A percentile compares a stretch with the other conserved stretches of the same genome.
Conservation (phyloP, 2,797 vertebrate species). For the Chaunax sp. region DNA sequence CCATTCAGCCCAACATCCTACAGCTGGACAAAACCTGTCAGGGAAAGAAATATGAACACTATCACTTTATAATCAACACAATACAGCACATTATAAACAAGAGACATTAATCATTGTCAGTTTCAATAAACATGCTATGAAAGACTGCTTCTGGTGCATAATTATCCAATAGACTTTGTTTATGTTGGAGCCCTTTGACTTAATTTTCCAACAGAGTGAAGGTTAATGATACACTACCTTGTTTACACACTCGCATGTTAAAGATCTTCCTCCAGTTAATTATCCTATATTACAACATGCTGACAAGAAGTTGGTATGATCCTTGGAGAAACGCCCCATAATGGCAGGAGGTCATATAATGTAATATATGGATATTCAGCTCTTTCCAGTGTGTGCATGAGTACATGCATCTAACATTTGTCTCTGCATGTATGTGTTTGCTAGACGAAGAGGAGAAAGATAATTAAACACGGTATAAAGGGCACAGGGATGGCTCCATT, state of each 20-base stretch:
- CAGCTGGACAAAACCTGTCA: constrained; percentile 38
- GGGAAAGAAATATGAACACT: constrained; percentile 26
- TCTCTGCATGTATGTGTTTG: constrained; percentile 34
- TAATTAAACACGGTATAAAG: constrained; percentile 66
- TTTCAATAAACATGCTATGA: constrained; percentile 24
- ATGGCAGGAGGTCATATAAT: constrained; percentile 17
- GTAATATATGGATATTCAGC: background rate
- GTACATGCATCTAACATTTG: constrained; percentile 34
- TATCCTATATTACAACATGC: constrained; percentile 1
- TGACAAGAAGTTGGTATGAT: constrained; percentile 3
- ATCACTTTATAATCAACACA: constrained; percentile 43
- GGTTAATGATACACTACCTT: constrained; percentile 55
- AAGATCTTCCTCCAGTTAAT: constrained; percentile 24
- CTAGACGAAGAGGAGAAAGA: constrained; percentile 39
- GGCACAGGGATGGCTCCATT: constrained; percentile 51
- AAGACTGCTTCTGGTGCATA: constrained; percentile 27
- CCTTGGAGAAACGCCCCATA: constrained; percentile 13
- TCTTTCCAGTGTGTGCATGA: constrained; percentile 8
- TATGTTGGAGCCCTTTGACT: constrained; percentile 36
- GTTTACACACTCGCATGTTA: constrained; percentile 42
- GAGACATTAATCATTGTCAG: constrained; percentile 60
- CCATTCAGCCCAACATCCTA: constrained; percentile 5
- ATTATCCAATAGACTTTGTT: constrained; percentile 53
- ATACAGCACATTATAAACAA: constrained; percentile 38
- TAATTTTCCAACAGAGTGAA: constrained; percentile 43